Percentiles rank a stretch among this genome's conserved stretches.
Evolutionary conservation across 2,888 invertebrate genomes (phyloP).

Genomic region (Drosophila testacea): DNA sequence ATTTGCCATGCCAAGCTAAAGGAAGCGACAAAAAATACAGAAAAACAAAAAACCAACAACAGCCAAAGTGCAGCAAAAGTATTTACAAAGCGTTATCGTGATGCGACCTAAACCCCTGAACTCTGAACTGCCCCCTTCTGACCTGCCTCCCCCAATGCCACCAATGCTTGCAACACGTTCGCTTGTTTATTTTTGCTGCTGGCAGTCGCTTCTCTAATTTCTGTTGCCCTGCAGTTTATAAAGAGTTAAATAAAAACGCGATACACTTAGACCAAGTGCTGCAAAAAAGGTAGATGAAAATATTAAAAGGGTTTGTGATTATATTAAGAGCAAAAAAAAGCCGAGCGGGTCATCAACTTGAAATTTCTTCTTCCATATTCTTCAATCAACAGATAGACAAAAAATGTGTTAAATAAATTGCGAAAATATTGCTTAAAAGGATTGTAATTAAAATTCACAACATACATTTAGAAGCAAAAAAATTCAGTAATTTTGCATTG

Average conservation of each 20-base stretch:
- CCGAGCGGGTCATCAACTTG: constrained; percentile 20
- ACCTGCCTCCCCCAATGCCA: constrained; percentile 14
- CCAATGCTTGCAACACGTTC: constrained; percentile 51
- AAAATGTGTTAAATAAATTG: constrained; percentile 3
- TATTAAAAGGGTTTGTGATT: constrained; percentile 50
- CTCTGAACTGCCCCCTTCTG: constrained; percentile 52
- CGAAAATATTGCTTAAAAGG: background rate
- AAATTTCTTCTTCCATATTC: background rate
- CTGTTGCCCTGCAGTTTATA: constrained; percentile 68
- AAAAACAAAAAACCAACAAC: constrained; percentile 53
- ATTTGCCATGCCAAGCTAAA: constrained; percentile 75
- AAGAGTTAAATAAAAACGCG: constrained; percentile 72
- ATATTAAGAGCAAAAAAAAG: constrained; percentile 9
- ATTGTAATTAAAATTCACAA: background rate
- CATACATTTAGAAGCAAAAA: no score
- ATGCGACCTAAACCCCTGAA: constrained; percentile 68
- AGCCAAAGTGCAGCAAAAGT: constrained; percentile 81
- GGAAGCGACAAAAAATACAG: constrained; percentile 70
- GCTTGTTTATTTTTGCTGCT: constrained; percentile 73
- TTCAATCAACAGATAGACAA: background rate
- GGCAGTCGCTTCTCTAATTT: constrained; percentile 76
- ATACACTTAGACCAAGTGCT: constrained; percentile 51
- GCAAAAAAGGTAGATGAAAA: constrained; percentile 34
- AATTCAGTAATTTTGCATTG: no score
- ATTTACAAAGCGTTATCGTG: constrained; percentile 80